Evolutionary conservation across 1,140 invertebrate species (phyloP), one percentile per base, ranked within the genome.

Genomic region (Matsumurasca onukii): DNA sequence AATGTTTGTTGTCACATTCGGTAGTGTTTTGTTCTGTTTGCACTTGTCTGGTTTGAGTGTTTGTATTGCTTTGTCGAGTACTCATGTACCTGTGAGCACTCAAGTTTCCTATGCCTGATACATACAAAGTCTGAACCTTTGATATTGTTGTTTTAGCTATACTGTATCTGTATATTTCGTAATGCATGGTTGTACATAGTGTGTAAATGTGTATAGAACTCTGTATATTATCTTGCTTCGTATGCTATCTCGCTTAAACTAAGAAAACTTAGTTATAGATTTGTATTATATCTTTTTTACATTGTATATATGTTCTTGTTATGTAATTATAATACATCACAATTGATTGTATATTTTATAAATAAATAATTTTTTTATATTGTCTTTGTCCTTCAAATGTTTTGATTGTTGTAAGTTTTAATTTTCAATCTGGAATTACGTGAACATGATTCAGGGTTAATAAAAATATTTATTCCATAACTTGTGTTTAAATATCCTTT

Each of bases 121-220:
- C n/a, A 51, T n/a, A 51, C 49, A 51, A 51, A 51, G 49, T 51
- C 49, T 51, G 49, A 51, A 51, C 49, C 49, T 51, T 51, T 51
- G 49, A 51, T 51, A 51, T 51, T 51, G 49, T 5, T 51, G 49
- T 51, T 51, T n/a, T 3, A 51, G n/a, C 24, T n/a, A 22, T 51
- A 45, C 17, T 51, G 24, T 17, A 22, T 22, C 49, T 51, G n/a
- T 51, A 20, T 17, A 17, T 20, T 51, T 17, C 3, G 49, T 51
- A 51, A 22, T 5, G 24, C 24, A 17, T 51, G 17, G n/a, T 51
- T 51, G 49, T 51, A 51, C 3, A 51, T 51, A 51, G n/a, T 51
- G 3, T 51, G 49, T 51, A 51, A 51, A 51, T 51, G 49, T 51
- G 49, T 51, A 51, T 51, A 51, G n/a, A n/a, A n/a, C n/a, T n/a